Evolutionary conservation across 2,113 vertebrate genomes (phyloP), one percentile per base, ranked within the genome.

Genomic region (Paramisgurnus dabryanus): DNA sequence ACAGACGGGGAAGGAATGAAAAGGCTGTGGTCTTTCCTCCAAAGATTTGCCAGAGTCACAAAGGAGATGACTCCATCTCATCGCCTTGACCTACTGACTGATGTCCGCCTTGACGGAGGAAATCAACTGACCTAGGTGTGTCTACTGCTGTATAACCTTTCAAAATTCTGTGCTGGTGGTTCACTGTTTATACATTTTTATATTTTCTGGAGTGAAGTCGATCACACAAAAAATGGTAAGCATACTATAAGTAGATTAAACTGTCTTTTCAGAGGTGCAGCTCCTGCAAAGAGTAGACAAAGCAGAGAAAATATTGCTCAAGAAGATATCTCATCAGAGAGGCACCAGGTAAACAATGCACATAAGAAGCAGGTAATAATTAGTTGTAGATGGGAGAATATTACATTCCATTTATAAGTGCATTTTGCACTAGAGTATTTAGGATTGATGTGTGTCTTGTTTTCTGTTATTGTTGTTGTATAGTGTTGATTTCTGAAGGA

Each of bases 61-160:
- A 34, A 34, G 27, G 27, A 34, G 27, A 34, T 34, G 27, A 34
- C 27, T 34, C 27, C 27, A 34, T 34, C 27, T 34, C 27, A 3
- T 34, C 27, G 27, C 27, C 27, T 34, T 34, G 27, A 34, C 27
- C 27, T 34, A 34, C 27, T 34, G 27, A 34, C 27, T 34, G 27
- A 34, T 34, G 27, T 34, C 9, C 63, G n/a, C n/a, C n/a, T n/a
- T n/a, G 22, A 47, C 6, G 53, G 53, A 79, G 50, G 34, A 79
- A 79, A 68, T 58, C 66, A 18, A 47, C 77, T 58, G 66, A 70
- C 67, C 18, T 76, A 45, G 73, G 73, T 76, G 64, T 76, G 71
- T 60, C 11, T 15, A 58, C 53, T 17, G 27, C 6, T 68, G 12
- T 18, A 68, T 22, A 49, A 50, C n/a, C 43, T 70, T n/a, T 47